Conservation (phyloP, 2,888 invertebrate genomes). For the Hyposoter didymator region DNA sequence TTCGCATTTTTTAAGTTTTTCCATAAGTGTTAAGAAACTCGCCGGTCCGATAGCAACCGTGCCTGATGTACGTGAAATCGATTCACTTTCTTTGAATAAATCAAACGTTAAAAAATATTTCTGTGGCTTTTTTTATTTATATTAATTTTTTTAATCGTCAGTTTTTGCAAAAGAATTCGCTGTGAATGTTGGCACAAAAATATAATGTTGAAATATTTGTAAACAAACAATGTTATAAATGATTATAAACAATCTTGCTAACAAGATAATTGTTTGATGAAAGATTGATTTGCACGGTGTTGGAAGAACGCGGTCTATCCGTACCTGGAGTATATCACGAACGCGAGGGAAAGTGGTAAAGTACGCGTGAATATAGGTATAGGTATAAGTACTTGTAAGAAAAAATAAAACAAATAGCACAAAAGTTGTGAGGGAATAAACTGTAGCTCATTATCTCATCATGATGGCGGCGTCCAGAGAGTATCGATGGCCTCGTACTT, state of each 20-base stretch:
- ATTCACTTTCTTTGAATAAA: not conserved
- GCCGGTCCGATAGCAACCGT: not conserved
- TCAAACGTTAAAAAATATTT: not conserved
- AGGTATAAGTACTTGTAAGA: slow-evolving; percentile 17
- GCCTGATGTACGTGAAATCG: not conserved
- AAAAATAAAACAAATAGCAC: slow-evolving; percentile 65
- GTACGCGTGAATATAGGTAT: slow-evolving; percentile 29
- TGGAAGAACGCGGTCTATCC: slow-evolving; percentile 3
- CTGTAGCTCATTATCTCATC: slow-evolving; percentile 71
- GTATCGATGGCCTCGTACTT: slow-evolving; percentile 68
- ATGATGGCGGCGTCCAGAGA: slow-evolving; percentile 69
- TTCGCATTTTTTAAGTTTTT: not conserved
- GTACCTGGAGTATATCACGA: slow-evolving; percentile 50
- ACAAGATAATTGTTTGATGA: not conserved
- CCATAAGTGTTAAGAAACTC: not conserved
- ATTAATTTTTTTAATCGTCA: not conserved
- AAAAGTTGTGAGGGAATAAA: slow-evolving; percentile 67
- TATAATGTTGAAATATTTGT: not conserved
- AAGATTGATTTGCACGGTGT: not conserved
- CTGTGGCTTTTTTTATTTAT: not conserved
- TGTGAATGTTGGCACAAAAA: not conserved
- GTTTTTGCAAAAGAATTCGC: not conserved
- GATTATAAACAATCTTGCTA: not conserved
- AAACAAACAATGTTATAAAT: not conserved
- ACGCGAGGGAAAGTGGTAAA: slow-evolving; percentile 54